These are phyloP conservation scores for Pristionchus entomophagus DNA, from an alignment of 2,888 invertebrate species.

Conservation along the genomic window DNA sequence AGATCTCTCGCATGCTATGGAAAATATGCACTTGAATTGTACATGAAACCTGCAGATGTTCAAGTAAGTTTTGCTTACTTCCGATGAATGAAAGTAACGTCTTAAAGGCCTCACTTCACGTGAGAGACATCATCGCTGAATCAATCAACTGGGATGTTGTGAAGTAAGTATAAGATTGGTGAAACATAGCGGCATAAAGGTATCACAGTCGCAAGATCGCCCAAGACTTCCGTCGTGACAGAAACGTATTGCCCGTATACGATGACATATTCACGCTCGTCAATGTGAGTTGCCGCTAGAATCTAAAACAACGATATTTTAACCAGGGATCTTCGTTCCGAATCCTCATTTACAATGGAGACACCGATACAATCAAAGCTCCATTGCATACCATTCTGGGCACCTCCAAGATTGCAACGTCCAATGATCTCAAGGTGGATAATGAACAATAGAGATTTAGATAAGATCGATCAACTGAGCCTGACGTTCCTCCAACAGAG, in stretches of 20 bases:
- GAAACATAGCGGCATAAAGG: too few species aligned
- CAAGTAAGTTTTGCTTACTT: not conserved
- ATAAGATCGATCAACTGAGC: too few species aligned
- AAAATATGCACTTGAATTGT: not conserved
- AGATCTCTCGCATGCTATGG: not conserved
- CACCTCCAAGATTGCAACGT: not conserved
- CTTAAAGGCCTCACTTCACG: not conserved
- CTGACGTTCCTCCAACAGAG: too few species aligned
- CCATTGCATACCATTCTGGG: not conserved
- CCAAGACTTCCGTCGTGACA: not conserved
- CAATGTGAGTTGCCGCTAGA: not conserved
- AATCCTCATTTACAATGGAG: not conserved
- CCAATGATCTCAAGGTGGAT: not conserved
- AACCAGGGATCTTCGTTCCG: not conserved
- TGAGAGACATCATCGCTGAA: not conserved
- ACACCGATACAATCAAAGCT: not conserved
- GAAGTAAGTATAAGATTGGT: not conserved
- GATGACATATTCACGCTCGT: not conserved
- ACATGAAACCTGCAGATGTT: not conserved
- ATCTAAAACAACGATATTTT: not conserved
- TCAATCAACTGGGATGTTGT: not conserved
- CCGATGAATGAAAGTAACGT: not conserved
- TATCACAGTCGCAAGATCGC: not conserved
- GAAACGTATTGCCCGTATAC: not conserved
- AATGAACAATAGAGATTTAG: too few species aligned